Evolutionary conservation across 2,113 vertebrate species (phyloP), one percentile per base, ranked within the genome.

Genomic region (Antigone vipio): DNA sequence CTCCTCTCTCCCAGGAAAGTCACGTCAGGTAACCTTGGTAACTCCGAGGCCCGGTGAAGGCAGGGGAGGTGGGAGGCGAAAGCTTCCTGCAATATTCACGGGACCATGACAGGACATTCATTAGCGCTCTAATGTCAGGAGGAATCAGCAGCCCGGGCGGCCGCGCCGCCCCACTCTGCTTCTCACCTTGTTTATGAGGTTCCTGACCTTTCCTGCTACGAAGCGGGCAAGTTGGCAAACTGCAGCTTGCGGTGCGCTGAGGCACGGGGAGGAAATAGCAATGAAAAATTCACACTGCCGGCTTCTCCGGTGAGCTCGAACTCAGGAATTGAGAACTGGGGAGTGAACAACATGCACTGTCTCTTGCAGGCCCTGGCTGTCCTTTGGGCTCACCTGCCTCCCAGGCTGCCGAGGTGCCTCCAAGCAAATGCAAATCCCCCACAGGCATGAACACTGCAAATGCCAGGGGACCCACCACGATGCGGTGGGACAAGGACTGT

Each of bases 1-100:
- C 84, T 97, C 75, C 86, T 74, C 67, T 96, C 95, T 87, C 90
- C 78, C 2, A 10, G 88, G 91, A 92, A 95, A 97, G 89, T 27
- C 95, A 91, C 9, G 14, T 87, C 89, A 93, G 94, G 97, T 97
- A 97, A 97, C 97, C 97, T 96, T 97, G 97, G 96, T 75, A 98
- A 98, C 97, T 88, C 81, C 2, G 29, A 91, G 73, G 76, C 76
- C 68, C 3, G 1, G 75, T 0, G 10, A 78, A 88, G 89, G 92
- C 81, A 76, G 88, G 47, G 77, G 88, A 92, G 94, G 89, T 32
- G 13, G 84, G 75, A 89, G 79, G 89, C 3, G 26, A 97, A 81
- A 90, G 74, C 93, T 82, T 94, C 93, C 96, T 95, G 96, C 90
- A 96, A 91, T 94, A 95, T 95, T 94, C 96, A 96, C 85, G 35